phyloP scores from a whole-genome alignment of 2,888 invertebrate species.

The Automeris io region DNA sequence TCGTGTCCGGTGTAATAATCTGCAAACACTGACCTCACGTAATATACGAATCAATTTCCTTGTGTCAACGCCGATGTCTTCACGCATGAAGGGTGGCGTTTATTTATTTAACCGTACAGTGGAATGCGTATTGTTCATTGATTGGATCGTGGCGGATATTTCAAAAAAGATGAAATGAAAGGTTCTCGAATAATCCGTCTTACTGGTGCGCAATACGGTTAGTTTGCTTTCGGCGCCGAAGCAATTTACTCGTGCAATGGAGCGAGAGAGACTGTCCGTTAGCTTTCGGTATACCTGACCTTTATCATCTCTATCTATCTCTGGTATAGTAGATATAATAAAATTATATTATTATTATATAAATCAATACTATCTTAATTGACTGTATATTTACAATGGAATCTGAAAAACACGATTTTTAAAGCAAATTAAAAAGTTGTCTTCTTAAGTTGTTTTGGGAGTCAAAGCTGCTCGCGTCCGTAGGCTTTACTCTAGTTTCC shows the following conservation, averaged over 20 bases:
- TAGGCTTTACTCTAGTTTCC: no score
- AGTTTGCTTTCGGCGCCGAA: conserved; percentile 33
- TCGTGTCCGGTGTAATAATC: no score
- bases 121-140: not conserved
- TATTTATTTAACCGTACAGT: conserved; percentile 21
- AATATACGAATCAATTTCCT: no score
- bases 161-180: conserved; percentile 24
- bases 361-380: no score
- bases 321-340: no score
- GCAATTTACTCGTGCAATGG: conserved; percentile 40
- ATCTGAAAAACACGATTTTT: no score
- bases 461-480: no score
- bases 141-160: conserved; percentile 17
- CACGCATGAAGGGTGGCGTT: conserved; percentile 17
- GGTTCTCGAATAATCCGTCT: conserved; percentile 11
- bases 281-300: conserved; percentile 23
- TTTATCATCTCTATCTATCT: not conserved
- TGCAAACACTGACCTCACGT: no score
- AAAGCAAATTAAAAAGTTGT: no score
- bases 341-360: no score
- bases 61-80: conserved; percentile 28
- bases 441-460: no score
- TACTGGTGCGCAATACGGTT: conserved; percentile 40
- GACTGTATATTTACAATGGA: no score
- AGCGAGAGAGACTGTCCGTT: conserved; percentile 33